Conservation (phyloP, 1,140 invertebrate species). For the Amyelois transitella region DNA sequence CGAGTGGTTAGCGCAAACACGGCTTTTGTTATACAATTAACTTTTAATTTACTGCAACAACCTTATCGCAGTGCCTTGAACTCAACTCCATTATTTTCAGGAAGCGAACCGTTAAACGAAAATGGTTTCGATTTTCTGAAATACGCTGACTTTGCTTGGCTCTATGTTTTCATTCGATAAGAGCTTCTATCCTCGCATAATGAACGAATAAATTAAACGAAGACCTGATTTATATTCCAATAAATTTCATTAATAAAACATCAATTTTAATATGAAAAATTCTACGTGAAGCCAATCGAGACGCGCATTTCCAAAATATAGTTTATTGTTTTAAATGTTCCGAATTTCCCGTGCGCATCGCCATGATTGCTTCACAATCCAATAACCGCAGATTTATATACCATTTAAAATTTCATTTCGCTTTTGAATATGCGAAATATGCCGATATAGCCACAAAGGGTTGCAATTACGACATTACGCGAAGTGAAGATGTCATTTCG, state of each 20-base stretch:
- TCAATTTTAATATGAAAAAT: not conserved
- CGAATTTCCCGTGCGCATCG: not conserved
- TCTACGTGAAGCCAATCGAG: not conserved
- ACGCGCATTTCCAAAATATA: not conserved
- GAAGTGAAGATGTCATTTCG: constrained; percentile 49
- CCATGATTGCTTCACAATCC: not conserved
- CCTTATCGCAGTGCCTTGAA: constrained; percentile 24
- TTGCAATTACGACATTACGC: constrained; percentile 33
- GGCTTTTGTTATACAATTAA: constrained; percentile 40
- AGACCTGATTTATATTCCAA: not conserved
- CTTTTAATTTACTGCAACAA: constrained; percentile 33
- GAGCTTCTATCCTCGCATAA: not conserved
- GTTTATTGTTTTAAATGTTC: not conserved
- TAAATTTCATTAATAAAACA: not conserved
- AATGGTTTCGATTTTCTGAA: constrained; percentile 19
- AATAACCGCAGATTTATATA: not conserved
- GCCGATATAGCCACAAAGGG: constrained; percentile 18
- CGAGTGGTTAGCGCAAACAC: constrained; percentile 29
- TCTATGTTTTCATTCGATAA: constrained; percentile 4
- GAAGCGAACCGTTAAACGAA: constrained; percentile 26
- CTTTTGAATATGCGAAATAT: constrained; percentile 9
- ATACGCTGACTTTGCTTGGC: constrained; percentile 3
- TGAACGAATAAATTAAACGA: not conserved
- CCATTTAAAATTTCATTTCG: not conserved
- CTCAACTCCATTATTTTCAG: constrained; percentile 29